Percentiles rank a stretch among this genome's conserved stretches.
Evolutionary conservation across 2,888 invertebrate species (phyloP).

Genomic region (Dynastes maya): DNA sequence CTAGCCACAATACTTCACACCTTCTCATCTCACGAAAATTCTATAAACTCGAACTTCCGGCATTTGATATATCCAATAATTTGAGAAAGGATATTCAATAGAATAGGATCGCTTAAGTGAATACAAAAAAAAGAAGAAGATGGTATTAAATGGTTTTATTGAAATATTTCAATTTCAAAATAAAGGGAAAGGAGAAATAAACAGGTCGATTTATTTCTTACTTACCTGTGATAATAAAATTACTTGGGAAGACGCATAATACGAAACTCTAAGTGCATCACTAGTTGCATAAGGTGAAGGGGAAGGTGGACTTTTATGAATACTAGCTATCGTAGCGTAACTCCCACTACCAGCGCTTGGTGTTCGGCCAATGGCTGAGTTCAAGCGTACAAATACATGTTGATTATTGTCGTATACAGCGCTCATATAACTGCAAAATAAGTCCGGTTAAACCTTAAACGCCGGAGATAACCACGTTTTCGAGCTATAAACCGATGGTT

Average conservation of each 20-base stretch:
- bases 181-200: too few species aligned
- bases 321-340: conserved; percentile 88
- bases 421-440: conserved; percentile 78
- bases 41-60: conserved; percentile 1
- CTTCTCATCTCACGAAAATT: background rate
- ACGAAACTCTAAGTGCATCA: conserved; percentile 76
- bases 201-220: background rate
- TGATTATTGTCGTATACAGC: conserved; percentile 84
- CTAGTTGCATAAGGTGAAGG: conserved; percentile 84
- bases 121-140: too few species aligned
- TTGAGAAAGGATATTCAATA: background rate
- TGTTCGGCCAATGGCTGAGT: conserved; percentile 78
- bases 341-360: conserved; percentile 85
- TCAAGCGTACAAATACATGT: conserved; percentile 83
- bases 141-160: too few species aligned
- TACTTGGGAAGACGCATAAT: conserved; percentile 86
- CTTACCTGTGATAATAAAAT: conserved; percentile 81
- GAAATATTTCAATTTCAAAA: too few species aligned
- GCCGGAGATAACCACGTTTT: conserved; percentile 31
- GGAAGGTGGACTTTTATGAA: conserved; percentile 82
- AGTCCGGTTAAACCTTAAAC: conserved; percentile 42
- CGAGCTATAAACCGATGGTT: conserved; percentile 33
- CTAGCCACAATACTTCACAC: conserved; percentile 22
- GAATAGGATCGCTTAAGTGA: too few species aligned
- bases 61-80: conserved; percentile 2